A percentile compares a stretch with the other conserved stretches of the same genome.
Evolutionary conservation across 2,888 invertebrate genomes (phyloP).

Genomic region (Nomada ruficornis): DNA sequence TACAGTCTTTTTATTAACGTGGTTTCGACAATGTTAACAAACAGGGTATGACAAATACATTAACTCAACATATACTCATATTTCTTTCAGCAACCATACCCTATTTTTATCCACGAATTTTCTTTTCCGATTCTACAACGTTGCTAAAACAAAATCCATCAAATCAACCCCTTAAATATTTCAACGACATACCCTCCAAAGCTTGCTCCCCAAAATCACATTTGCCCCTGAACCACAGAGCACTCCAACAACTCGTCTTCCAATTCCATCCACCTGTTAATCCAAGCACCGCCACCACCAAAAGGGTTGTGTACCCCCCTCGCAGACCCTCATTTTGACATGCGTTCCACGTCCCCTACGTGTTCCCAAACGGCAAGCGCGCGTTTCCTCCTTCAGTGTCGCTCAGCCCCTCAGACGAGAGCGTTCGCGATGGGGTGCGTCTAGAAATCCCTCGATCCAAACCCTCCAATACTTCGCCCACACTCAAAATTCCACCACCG

Average conservation of each 20-base stretch:
- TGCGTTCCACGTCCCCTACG: constrained; percentile 55
- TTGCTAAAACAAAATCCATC: no score
- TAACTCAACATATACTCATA: no score
- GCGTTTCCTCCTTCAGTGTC: constrained; percentile 68
- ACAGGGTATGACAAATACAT: no score
- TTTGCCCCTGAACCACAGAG: neutral
- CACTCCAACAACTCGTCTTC: neutral
- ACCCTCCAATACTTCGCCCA: no score
- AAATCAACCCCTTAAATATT: neutral
- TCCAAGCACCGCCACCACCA: neutral
- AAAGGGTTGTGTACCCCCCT: constrained; percentile 32
- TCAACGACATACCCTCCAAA: neutral
- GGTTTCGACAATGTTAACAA: no score
- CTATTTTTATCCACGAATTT: no score
- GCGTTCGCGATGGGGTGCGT: constrained; percentile 30
- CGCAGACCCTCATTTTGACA: constrained; percentile 59
- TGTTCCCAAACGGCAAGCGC: constrained; percentile 56
- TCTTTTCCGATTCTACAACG: no score
- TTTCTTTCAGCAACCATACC: no score
- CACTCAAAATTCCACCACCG: neutral
- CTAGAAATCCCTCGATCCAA: no score
- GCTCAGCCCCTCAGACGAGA: constrained; percentile 66
- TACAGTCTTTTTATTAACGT: no score
- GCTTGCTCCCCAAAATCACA: neutral
- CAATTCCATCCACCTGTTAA: constrained; percentile 27